These are phyloP conservation scores for Drosophila orosa DNA, from an alignment of 1,140 invertebrate species.

Conservation along the genomic window DNA sequence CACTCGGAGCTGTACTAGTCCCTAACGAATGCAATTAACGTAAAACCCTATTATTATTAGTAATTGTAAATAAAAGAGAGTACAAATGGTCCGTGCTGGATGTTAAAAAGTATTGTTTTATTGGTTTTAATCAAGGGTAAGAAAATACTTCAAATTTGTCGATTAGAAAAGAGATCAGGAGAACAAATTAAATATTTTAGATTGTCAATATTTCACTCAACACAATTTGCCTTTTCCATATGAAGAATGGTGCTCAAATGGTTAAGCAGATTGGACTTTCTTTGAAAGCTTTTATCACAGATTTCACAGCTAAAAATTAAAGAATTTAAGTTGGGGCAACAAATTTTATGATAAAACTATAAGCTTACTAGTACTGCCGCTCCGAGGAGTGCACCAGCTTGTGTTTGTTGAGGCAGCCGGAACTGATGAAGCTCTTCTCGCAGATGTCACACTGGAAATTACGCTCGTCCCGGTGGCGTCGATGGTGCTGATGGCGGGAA, in stretches of 20 bases:
- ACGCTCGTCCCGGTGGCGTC: constrained; percentile 35
- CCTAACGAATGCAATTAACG: constrained; percentile 14
- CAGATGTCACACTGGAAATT: constrained; percentile 24
- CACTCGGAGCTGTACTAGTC: constrained; percentile 66
- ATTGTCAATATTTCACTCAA: not conserved
- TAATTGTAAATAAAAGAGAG: constrained; percentile 66
- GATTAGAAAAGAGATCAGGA: not conserved
- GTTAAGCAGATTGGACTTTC: not conserved
- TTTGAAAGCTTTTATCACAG: constrained; percentile 24
- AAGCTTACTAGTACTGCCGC: constrained; percentile 20
- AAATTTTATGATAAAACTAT: not conserved
- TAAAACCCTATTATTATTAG: constrained; percentile 29
- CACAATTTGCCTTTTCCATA: constrained; percentile 7
- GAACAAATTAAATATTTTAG: not conserved
- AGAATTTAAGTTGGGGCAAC: too few relatives aligned
- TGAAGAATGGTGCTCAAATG: constrained; percentile 12
- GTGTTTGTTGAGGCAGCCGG: constrained; percentile 42
- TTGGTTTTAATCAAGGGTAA: not conserved
- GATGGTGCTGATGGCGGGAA: constrained; percentile 30
- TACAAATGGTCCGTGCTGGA: constrained; percentile 47
- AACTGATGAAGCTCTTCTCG: constrained; percentile 39
- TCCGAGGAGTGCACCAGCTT: constrained; percentile 12
- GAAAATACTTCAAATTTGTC: not conserved
- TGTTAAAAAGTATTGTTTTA: constrained; percentile 7
- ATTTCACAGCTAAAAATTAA: constrained; percentile 17